A percentile compares a stretch with the other conserved stretches of the same genome.
phyloP scores from a whole-genome alignment of 2,888 invertebrate species.

The Mimas tiliae region DNA sequence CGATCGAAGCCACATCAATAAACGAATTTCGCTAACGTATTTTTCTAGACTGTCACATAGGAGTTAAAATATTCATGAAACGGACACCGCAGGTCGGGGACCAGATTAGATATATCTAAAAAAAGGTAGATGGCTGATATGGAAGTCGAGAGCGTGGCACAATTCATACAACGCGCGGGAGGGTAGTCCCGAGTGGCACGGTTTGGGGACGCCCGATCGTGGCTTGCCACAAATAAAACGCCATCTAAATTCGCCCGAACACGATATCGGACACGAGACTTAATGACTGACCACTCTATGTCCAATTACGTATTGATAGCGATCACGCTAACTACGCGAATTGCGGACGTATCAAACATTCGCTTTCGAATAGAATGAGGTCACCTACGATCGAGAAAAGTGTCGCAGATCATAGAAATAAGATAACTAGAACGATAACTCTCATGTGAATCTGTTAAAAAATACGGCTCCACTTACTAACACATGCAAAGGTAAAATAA shows the following conservation, averaged over 20 bases:
- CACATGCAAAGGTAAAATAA: no score
- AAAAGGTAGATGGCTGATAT: slow-evolving; percentile 56
- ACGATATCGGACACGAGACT: slow-evolving; percentile 41
- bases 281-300: slow-evolving; percentile 56
- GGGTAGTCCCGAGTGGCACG: slow-evolving; percentile 26
- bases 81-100: slow-evolving; percentile 61
- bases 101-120: slow-evolving; percentile 70
- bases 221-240: slow-evolving; percentile 58
- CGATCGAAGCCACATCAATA: slow-evolving; percentile 76
- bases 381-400: slow-evolving; percentile 35
- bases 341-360: slow-evolving; percentile 51
- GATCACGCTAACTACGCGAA: slow-evolving; percentile 47
- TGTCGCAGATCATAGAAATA: slow-evolving; percentile 67
- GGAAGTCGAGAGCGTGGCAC: slow-evolving; percentile 53
- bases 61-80: slow-evolving; percentile 78
- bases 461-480: no score
- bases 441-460: no score
- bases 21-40: slow-evolving; percentile 68
- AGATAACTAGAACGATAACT: no score
- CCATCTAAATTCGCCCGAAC: slow-evolving; percentile 56
- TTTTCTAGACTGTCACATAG: slow-evolving; percentile 66
- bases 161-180: slow-evolving; percentile 51
- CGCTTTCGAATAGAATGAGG: slow-evolving; percentile 47
- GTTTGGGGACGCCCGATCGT: slow-evolving; percentile 31
- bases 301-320: slow-evolving; percentile 56